Evolutionary conservation across 2,888 invertebrate genomes (phyloP), one percentile per base, ranked within the genome.

Genomic region (Agonopterix alstromeriana): DNA sequence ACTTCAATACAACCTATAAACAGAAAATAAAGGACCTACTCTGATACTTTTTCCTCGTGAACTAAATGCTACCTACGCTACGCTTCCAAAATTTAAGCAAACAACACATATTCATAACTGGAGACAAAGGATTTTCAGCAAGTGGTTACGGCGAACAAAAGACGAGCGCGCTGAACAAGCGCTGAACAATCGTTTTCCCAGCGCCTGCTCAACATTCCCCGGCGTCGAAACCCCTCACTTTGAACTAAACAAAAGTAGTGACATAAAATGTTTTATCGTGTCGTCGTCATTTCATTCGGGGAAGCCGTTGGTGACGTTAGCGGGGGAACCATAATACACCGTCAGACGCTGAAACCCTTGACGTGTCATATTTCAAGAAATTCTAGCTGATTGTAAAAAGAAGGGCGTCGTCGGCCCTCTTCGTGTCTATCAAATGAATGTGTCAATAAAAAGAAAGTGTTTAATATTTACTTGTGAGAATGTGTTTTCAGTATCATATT

Each of bases 241-340:
- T 75, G 73, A 73, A 74, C 69, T 76, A 77, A 82, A 82, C 77
- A 82, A 77, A 74, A 78, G 73, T 71, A 69, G 73, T 73, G 70
- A 69, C 69, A 73, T 79, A 76, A 82, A 83, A 82, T 75, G 77
- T 82, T 82, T 82, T 83, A 79, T 81, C 70, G 69, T 60, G 62
- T 58, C 67, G 61, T 61, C 66, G 65, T 55, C 62, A 55, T 63
- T 60, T 58, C 52, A 63, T 63, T 61, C 56, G 55, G 50, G 53
- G 63, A 59, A 57, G 53, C 53, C 54, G 54, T 47, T 48, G 48
- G 53, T 44, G 48, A 42, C 54, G 52, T 62, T 61, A 61, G 64
- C 42, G 47, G 46, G 53, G 48, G 53, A 54, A 58, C 67, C 70
- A 63, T 72, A 70, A 68, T 65, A 56, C 51, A 49, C 36, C 12